phyloP scores from a whole-genome alignment of 2,113 vertebrate species.

The Porphyrio hochstetteri region DNA sequence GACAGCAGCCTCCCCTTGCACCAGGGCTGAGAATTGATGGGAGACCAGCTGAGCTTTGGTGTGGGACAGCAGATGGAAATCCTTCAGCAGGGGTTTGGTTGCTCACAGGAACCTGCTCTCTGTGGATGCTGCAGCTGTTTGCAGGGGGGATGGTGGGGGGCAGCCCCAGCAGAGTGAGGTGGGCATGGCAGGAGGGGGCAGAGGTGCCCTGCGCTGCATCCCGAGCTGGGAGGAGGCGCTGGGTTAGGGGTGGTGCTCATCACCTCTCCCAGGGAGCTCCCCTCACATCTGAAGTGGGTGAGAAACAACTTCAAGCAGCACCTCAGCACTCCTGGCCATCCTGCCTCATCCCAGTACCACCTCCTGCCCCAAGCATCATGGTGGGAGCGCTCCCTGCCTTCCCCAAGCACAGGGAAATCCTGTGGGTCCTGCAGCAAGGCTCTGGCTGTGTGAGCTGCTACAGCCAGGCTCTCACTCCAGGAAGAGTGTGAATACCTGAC shows the following conservation, averaged over 20 bases:
- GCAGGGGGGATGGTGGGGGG: background rate
- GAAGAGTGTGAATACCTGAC: background rate
- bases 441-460: background rate
- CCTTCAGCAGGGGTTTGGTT: background rate
- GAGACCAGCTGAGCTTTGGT: background rate
- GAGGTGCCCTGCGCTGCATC: background rate
- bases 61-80: background rate
- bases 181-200: background rate
- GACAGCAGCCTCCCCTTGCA: constrained; percentile 11
- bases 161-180: background rate
- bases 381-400: background rate
- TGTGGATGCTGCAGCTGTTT: background rate
- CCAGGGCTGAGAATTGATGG: background rate
- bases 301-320: background rate
- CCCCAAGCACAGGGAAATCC: background rate
- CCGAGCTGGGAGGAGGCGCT: background rate
- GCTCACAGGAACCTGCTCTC: background rate
- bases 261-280: background rate
- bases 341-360: background rate
- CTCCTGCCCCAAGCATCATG: background rate
- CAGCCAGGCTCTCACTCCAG: background rate
- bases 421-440: background rate
- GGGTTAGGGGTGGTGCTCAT: background rate
- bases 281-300: accelerated
- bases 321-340: background rate